phyloP scores from a whole-genome alignment of 2,113 vertebrate species.

The Myotis yumanensis region DNA sequence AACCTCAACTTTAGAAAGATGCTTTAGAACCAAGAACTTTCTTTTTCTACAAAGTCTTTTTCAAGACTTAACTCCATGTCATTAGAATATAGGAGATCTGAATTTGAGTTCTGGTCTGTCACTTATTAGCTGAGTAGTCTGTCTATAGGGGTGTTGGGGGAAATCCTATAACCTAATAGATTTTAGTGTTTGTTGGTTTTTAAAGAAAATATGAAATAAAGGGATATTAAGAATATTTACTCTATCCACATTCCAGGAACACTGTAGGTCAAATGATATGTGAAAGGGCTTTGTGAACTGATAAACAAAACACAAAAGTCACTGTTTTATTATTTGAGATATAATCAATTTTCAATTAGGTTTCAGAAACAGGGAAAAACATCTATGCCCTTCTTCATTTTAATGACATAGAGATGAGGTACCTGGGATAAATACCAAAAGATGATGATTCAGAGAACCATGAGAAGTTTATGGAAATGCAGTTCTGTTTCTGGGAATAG shows the following conservation, averaged over 20 bases:
- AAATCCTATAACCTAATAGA: not conserved
- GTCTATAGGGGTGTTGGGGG: not conserved
- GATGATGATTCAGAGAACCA: conserved; percentile 19
- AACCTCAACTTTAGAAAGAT: not conserved
- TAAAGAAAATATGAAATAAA: not conserved
- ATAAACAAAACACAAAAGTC: conserved; percentile 23
- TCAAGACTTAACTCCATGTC: not conserved
- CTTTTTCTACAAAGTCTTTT: conserved; percentile 2
- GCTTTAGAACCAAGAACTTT: not conserved
- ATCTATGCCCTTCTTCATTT: not conserved
- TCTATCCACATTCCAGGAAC: not conserved
- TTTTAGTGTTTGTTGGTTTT: not conserved
- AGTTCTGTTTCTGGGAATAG: conserved; percentile 40
- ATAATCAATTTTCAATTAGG: conserved; percentile 15
- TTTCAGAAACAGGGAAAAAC: conserved; percentile 24
- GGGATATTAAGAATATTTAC: not conserved
- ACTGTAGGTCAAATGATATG: not conserved
- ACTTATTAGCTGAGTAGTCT: not conserved
- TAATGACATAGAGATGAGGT: conserved; percentile 5
- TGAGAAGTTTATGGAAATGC: conserved; percentile 29
- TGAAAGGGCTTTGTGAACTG: not conserved
- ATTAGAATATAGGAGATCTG: not conserved
- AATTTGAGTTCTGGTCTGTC: not conserved
- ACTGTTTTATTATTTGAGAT: not conserved
- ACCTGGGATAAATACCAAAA: conserved; percentile 41